Evolutionary conservation across 2,888 invertebrate species (phyloP), one percentile per base, ranked within the genome.

Genomic region (Leptogaster cylindrica): DNA sequence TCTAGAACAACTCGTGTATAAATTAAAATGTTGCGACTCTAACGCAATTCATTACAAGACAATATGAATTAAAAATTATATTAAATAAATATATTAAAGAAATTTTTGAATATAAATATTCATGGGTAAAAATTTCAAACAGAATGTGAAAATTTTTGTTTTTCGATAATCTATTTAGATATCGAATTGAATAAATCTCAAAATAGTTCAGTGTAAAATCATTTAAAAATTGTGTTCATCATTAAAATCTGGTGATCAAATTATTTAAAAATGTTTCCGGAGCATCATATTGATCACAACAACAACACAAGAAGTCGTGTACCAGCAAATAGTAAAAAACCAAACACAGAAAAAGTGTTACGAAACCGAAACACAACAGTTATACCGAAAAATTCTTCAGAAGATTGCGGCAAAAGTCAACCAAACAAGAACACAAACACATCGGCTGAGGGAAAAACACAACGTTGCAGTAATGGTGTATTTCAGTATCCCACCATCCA

Each of bases 251-350:
- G 33, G 39, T 6, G 39, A 36, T 55, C 39, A 14, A 55, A 18
- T 20, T 18, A 65, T 50, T 58, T 48, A 50, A 68, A 68, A 64
- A 68, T 68, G 68, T 68, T 68, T 36, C 50, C 65, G 48, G 68
- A 55, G 50, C 58, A 55, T 31, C 46, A 58, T 27, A 68, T 36
- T n/a, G 58, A 58, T 65, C 65, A 58, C 65, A 65, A 52, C 55
- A 68, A 68, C 64, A 66, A 61, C 58, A 64, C 46, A 55, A 55
- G 36, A 51, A 39, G 28, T 20, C 16, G 28, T 52, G 31, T 31
- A 52, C n/a, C 55, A 44, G 55, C 27, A 4, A 28, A 23, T 33
- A 25, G 12, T 31, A 33, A 46, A 12, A 18, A 44, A 18, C 12
- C n/a, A 2, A 20, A 2, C 5, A 46, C 12, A 48, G 23, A 48